These are phyloP conservation scores for Leuciscus waleckii DNA, from an alignment of 2,797 vertebrate genomes.

Conservation along the genomic window DNA sequence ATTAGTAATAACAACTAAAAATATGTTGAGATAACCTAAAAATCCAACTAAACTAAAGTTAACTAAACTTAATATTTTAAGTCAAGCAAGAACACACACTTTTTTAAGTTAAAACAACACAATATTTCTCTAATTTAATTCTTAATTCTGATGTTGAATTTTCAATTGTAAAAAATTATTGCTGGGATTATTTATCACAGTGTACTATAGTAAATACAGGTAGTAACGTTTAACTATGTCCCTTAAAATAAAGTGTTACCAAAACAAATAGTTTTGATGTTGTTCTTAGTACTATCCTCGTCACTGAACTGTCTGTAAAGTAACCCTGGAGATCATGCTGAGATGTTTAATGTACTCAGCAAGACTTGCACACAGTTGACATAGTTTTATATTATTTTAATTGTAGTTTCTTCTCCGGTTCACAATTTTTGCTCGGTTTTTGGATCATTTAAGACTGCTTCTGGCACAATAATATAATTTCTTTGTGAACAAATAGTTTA, in stretches of 20 bases:
- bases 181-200: too few species aligned
- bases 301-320: not conserved
- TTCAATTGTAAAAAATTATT: too few species aligned
- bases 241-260: not conserved
- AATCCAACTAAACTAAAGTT: too few species aligned
- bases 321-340: slow-evolving; percentile 30
- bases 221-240: not conserved
- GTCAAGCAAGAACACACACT: too few species aligned
- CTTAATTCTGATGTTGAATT: too few species aligned
- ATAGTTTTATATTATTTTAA: slow-evolving; percentile 22
- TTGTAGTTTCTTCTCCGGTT: slow-evolving; percentile 20
- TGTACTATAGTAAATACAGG: not conserved
- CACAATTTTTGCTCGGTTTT: slow-evolving; percentile 14
- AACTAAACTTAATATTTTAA: too few species aligned
- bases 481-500: slow-evolving; percentile 26
- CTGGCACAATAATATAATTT: slow-evolving; percentile 11
- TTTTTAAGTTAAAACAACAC: too few species aligned
- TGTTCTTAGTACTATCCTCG: not conserved
- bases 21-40: too few species aligned
- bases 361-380: slow-evolving; percentile 25
- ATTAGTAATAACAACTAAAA: too few species aligned
- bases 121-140: too few species aligned
- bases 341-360: slow-evolving; percentile 21
- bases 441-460: slow-evolving; percentile 26
- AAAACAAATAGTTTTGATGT: slow-evolving; percentile 12